Evolutionary conservation across 2,113 vertebrate species (phyloP), one percentile per base, ranked within the genome.

Genomic region (Anarhynchus alexandrinus): DNA sequence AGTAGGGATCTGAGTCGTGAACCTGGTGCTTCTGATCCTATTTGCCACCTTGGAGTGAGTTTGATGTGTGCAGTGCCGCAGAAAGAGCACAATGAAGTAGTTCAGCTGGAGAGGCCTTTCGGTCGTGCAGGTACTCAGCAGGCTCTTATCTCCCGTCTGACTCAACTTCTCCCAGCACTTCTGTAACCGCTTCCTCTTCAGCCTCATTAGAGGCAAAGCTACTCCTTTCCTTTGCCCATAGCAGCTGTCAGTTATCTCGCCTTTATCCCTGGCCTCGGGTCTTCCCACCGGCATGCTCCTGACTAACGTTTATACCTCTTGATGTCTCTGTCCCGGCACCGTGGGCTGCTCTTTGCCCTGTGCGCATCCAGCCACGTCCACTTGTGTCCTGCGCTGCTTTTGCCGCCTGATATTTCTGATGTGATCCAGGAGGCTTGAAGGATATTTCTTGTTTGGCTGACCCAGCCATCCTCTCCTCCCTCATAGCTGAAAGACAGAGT

Each of bases 51-150:
- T 1, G 2, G 34, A 86, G 40, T 30, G 27, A 70, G 17, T 45
- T 36, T 0, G 0, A 8, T 18, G 34, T 57, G 20, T 45, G 17
- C 77, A 26, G 51, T 0, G 10, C 52, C 0, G 0, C 66, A 70
- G 34, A 83, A 54, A 78, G 69, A 71, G n/a, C 59, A 64, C 42
- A 45, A 34, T 38, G 43, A 81, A 88, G 36, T 49, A 29, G 80
- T 51, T 83, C 64, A 94, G 23, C 62, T 82, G 30, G 65, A 92
- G 80, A 94, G 72, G 45, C 32, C n/a, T 91, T 91, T 86, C 1
- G 29, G 80, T 45, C 0, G 0, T 54, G 65, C 5, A 11, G 86
- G 55, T 62, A 74, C 67, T 92, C 83, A 62, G 62, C 25, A 66
- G 76, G 67, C 82, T 93, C 74, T 95, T 94, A 92, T 79, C 92